Base-by-base conservation (phyloP, 1,140 invertebrate genomes). In the Drosophila nebulosa region DNA sequence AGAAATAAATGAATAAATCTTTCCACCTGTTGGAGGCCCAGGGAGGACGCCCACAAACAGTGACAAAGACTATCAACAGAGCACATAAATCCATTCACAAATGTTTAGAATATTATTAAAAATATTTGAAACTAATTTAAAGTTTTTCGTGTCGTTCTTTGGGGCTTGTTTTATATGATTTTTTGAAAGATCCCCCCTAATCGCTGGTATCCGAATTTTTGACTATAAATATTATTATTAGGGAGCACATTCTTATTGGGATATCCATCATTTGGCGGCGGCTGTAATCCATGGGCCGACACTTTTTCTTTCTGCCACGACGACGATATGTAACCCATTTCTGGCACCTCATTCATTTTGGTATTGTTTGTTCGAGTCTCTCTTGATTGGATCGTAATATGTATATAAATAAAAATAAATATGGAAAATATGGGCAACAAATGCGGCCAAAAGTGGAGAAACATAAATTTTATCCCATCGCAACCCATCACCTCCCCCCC, bases 51-150 rank as follows among this genome's bases (percentile, higher is more conserved):
- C 83, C 83, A 88, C 78, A 83, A 70, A 76, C 65, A 78, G 83
- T 86, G 83, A 88, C 83, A 86, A 58, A 63, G 63, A 67, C 70
- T 63, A 83, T 88, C 71, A 72, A 16, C 63, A 32, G 58, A 73
- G 78, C 75, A 73, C 86, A 89, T 89, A 90, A 89, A 89, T 89
- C 86, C 78, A 89, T 90, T 89, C 81, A 89, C 81, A 89, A 89
- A 89, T 89, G 86, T 89, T 89, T 89, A 89, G 71, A 86, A 83
- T 90, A 86, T 89, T 86, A 90, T 89, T 89, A 90, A 89, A 89
- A 89, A 89, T 89, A 89, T 90, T 89, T 89, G 78, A 90, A 86
- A 90, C 86, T 90, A 89, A 89, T 89, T 90, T 86, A 67, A 53
- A 77, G 72, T 66, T 77, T 81, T 65, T 78, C 70, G 7, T 46